Percentiles rank a stretch among this genome's conserved stretches.
Evolutionary conservation across 2,797 vertebrate species (phyloP).

Genomic region (Phylloscopus collybita): DNA sequence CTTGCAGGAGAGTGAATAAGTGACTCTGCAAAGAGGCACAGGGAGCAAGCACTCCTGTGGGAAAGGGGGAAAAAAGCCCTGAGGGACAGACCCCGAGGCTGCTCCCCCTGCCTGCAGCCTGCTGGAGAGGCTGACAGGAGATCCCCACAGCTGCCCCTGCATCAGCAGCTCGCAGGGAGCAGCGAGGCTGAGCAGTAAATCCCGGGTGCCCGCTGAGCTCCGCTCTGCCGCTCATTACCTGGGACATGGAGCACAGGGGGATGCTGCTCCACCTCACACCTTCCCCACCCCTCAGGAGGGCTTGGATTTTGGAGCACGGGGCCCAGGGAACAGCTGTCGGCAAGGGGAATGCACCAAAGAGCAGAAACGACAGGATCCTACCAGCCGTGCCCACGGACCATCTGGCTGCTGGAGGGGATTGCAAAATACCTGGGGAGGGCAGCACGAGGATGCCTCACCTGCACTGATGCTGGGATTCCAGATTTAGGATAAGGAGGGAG

Average conservation of each 20-base stretch:
- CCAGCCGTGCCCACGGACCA: rapidly evolving
- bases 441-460: not conserved
- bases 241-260: slow-evolving; percentile 70
- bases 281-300: not conserved
- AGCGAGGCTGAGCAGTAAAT: slow-evolving; percentile 58
- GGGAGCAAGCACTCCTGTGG: not conserved
- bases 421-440: not conserved
- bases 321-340: slow-evolving; percentile 48
- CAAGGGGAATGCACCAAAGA: not conserved
- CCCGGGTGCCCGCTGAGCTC: not conserved
- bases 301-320: not conserved
- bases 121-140: not conserved
- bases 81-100: not conserved
- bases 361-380: not conserved
- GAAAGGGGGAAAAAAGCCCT: no score
- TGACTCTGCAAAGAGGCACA: rapidly evolving
- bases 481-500: rapidly evolving
- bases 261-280: slow-evolving; percentile 46
- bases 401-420: not conserved
- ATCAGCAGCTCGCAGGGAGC: slow-evolving; percentile 23
- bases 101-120: not conserved
- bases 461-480: not conserved
- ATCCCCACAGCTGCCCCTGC: slow-evolving; percentile 5
- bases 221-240: slow-evolving; percentile 55
- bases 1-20: not conserved